Base-by-base conservation (phyloP, 1,140 invertebrate genomes). In the Stegodyphus mimosarum region DNA sequence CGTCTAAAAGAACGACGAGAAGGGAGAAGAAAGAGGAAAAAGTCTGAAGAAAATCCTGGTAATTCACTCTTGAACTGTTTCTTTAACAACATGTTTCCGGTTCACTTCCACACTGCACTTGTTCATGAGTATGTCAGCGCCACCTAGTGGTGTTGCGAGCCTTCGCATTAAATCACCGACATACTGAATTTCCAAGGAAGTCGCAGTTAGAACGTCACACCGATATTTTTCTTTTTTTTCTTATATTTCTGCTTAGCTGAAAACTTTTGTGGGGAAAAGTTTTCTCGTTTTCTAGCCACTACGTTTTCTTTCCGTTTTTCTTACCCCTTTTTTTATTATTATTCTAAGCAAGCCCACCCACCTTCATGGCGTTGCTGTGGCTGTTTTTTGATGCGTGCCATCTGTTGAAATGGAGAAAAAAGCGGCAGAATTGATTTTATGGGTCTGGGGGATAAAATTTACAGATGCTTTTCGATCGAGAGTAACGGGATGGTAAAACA, bases 191-290 rank as follows among this genome's bases (percentile, higher is more conserved):
- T 72, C n/a, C 69, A 53, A 60, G 11, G 52, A 60, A 80, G 63
- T 63, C 10, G 52, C 78, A 18, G 78, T 50, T 60, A 72, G 69
- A 55, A 52, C 9, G 33, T 33, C 33, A 33, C 33, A 33, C 33
- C 1, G 33, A 33, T 33, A 3, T 33, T 33, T 33, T 33, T 10
- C 15, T 52, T 33, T 60, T 71, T 80, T 71, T 71, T 55, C 33
- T 50, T n/a, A 51, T 52, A 15, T 48, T 66, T 66, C 53, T 76
- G 50, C 18, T 33, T 51, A 80, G 66, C 17, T 67, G 66, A 50
- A 80, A 80, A 80, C 49, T 80, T 79, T 80, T 80, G 78, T 80
- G 67, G 78, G 67, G 48, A 50, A 80, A 80, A 80, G 78, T 80
- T 80, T 80, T 80, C 78, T 80, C 78, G 78, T 80, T 80, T 80